Evolutionary conservation across 2,797 vertebrate species (phyloP), one percentile per base, ranked within the genome.

Genomic region (Limosa lapponica): DNA sequence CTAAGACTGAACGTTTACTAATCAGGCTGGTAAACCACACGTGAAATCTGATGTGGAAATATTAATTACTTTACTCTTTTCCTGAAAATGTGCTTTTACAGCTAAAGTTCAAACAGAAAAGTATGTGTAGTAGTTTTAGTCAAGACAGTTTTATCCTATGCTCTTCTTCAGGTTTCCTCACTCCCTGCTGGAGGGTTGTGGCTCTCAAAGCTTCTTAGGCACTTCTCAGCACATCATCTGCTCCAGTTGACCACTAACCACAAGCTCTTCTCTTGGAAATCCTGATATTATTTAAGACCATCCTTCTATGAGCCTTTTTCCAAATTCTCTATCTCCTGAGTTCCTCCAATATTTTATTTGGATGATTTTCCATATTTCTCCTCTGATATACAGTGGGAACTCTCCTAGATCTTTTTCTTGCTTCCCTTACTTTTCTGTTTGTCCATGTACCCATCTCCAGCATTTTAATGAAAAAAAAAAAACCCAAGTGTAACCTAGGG

Each of bases 401-500:
- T 62, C 19, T 73, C 13, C 13, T 44, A 39, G 8, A 22, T 27
- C 1, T 37, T 79, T 77, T 64, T 67, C 41, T 94, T 59, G 7
- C 5, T 58, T 90, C 43, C 12, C 16, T 82, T 80, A 28, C 13
- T 73, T 52, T 43, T 90, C 28, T 66, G 3, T 80, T 91, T 80
- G 14, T 70, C 2, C 10, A 17, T 51, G 17, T 70, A 55, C 2
- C n/a, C 61, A 49, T 12, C 7, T 54, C 6, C 25, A 71, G 28
- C 19, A 43, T 17, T 30, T 57, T 25, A 58, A 66, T 36, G 13
- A 6, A 55, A 86, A 54, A 55, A 36, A 58, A 36, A 48, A 28
- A 1, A 36, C 6, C 0, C 1, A 69, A 10, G 4, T 8, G 10
- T 32, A 87, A 34, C 13, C 25, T 55, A 23, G 54, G 13, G 7